Evolutionary conservation across 2,113 vertebrate genomes (phyloP), one percentile per base, ranked within the genome.

Genomic region (Trinectes maculatus): DNA sequence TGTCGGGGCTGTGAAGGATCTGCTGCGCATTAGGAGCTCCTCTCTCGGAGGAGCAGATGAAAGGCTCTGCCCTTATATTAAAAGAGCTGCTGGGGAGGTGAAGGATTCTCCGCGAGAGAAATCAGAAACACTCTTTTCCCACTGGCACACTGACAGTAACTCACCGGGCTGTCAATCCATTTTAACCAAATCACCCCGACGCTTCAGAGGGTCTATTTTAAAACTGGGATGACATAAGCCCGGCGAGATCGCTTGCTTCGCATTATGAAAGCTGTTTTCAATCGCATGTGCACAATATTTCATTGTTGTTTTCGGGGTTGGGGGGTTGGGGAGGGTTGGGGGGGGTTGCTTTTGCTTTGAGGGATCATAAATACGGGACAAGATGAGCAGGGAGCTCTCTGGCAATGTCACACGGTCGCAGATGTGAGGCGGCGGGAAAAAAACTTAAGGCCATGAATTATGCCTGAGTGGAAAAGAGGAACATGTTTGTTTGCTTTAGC

Each of bases 1-100:
- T 61, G 81, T 74, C 52, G 33, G 77, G 49, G 82, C 71, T 69
- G 61, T 78, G 74, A 68, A 60, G 68, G 82, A 82, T 91, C 91
- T 93, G 91, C 68, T 80, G 82, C 9, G 71, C 73, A 91, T 93
- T 92, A 92, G 15, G 70, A 55, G 57, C 48, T n/a, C n/a, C 49
- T 34, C 1, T 69, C 83, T 82, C 25, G 58, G 36, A 77, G 74
- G 65, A 83, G 49, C 61, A 86, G 85, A 92, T 90, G 88, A 90
- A 90, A 91, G 84, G 58, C 71, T 2, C 34, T 52, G 56, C 83
- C 83, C 78, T 81, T 43, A 31, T 66, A 74, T 82, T 64, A 37
- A 71, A 85, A 44, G 78, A 62, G 37, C 76, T 65, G 71, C 82
- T 58, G 26, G 60, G 47, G 57, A 83, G 19, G 46, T 60, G 78